Base-by-base conservation (phyloP, 1,140 invertebrate genomes). In the Nautilus pompilius region DNA sequence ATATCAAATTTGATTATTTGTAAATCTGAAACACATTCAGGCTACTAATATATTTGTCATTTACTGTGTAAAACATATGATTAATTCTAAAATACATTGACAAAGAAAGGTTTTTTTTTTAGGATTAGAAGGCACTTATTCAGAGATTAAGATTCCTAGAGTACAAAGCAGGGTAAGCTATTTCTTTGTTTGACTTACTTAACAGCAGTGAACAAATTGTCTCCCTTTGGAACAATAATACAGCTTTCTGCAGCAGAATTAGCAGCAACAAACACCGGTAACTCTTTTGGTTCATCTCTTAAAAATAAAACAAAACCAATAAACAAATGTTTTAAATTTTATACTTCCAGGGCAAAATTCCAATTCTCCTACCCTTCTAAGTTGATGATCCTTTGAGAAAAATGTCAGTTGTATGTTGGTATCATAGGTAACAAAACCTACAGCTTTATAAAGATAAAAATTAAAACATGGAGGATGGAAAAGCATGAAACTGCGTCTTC, bases 151-250 rank as follows among this genome's bases (percentile, higher is more conserved):
- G 8, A 5, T 28, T 6, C 33, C 17, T 5, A 5, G 33, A 29
- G 5, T 10, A 56, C 10, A 26, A 13, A 56, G 8, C 10, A 56
- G 22, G 51, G 10, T 20, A 17, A 49, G 24, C 22, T 29, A 60
- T n/a, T 60, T 49, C 5, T 60, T 15, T 51, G 13, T 13, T 26
- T 13, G 13, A 10, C 86, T 86, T 87, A 92, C 91, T 88, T 85
- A 0, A 96, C 83, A 58, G 92, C 90, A 65, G 89, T 89, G 87
- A 96, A 97, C 62, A 95, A 85, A 83, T 95, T 96, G 61, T 90
- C 88, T 55, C 90, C 91, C 32, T 91, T 84, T 24, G 87, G 85
- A 71, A 84, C 84, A 46, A 97, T 88, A 65, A 83, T 86, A 69
- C 88, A 90, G 74, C 88, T 87, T 49, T 88, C 85, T 41, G 85